Evolutionary conservation across 2,797 vertebrate genomes (phyloP).

Genomic region (Enoplosus armatus): DNA sequence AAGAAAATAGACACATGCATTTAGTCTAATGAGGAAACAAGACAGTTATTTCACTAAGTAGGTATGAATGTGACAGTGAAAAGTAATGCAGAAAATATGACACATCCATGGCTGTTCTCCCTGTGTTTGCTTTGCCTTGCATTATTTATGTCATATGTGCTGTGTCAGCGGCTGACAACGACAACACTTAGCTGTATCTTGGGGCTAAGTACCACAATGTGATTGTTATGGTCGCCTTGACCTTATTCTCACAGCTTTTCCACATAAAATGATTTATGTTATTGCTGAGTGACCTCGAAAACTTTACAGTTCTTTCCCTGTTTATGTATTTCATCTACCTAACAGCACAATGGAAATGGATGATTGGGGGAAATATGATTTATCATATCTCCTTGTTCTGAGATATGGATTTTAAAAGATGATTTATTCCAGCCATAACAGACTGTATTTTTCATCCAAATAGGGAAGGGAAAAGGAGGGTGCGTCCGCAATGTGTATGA

Average conservation of each 20-base stretch:
- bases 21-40: slow-evolving; percentile 53
- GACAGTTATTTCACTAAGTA: neutral
- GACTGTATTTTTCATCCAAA: slow-evolving; percentile 46
- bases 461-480: slow-evolving; percentile 1
- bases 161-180: slow-evolving; percentile 81
- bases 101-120: slow-evolving; percentile 49
- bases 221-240: slow-evolving; percentile 81
- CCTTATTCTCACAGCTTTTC: slow-evolving; percentile 85
- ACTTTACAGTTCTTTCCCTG: slow-evolving; percentile 70
- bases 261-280: slow-evolving; percentile 85
- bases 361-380: slow-evolving; percentile 60
- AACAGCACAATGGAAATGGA: slow-evolving; percentile 58
- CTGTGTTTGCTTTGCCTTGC: slow-evolving; percentile 73
- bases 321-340: slow-evolving; percentile 68
- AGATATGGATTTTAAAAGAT: slow-evolving; percentile 51
- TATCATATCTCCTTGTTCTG: slow-evolving; percentile 47
- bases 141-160: slow-evolving; percentile 82
- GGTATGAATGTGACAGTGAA: slow-evolving; percentile 19
- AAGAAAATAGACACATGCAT: slow-evolving; percentile 8
- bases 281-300: slow-evolving; percentile 82
- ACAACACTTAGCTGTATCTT: slow-evolving; percentile 76
- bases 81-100: slow-evolving; percentile 48
- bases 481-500: slow-evolving; percentile 8
- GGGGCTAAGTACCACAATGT: slow-evolving; percentile 78
- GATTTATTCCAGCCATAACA: slow-evolving; percentile 51